Percentiles rank a stretch among this genome's conserved stretches.
Conservation (phyloP, 2,888 invertebrate genomes). For the Drosophila antonietae region DNA sequence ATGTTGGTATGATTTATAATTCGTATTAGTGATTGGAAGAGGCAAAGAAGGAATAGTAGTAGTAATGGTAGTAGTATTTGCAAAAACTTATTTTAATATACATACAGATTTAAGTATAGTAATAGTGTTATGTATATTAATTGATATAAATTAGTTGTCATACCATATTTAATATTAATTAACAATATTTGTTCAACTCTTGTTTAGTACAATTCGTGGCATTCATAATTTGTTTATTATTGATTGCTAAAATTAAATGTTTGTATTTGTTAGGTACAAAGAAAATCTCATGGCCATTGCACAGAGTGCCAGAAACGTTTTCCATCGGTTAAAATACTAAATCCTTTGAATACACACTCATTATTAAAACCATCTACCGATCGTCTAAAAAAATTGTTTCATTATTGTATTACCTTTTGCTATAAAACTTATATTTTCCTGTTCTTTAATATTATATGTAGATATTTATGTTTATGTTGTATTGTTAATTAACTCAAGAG, state of each 20-base stretch:
- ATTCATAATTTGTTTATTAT: constrained; percentile 41
- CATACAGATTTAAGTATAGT: constrained; percentile 17
- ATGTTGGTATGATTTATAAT: constrained; percentile 36
- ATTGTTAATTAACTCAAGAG: constrained; percentile 12
- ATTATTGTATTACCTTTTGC: not conserved
- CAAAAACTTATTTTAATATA: constrained; percentile 43
- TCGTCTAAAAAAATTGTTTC: not conserved
- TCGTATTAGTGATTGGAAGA: constrained; percentile 55
- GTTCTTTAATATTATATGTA: not conserved
- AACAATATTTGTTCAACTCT: constrained; percentile 61
- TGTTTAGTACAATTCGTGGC: constrained; percentile 62
- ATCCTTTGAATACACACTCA: not conserved
- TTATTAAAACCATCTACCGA: not conserved
- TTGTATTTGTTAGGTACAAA: constrained; percentile 61
- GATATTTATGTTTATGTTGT: constrained; percentile 11
- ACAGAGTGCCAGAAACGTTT: constrained; percentile 36
- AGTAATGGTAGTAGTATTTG: constrained; percentile 29
- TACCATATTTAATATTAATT: constrained; percentile 63
- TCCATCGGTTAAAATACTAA: constrained; percentile 31
- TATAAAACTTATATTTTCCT: not conserved
- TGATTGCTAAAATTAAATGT: constrained; percentile 50
- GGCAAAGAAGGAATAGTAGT: constrained; percentile 48
- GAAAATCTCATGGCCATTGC: constrained; percentile 66
- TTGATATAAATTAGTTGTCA: constrained; percentile 62
- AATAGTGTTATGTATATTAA: constrained; percentile 30